phyloP scores from a whole-genome alignment of 2,113 vertebrate genomes.

The Crotalus horridus region DNA sequence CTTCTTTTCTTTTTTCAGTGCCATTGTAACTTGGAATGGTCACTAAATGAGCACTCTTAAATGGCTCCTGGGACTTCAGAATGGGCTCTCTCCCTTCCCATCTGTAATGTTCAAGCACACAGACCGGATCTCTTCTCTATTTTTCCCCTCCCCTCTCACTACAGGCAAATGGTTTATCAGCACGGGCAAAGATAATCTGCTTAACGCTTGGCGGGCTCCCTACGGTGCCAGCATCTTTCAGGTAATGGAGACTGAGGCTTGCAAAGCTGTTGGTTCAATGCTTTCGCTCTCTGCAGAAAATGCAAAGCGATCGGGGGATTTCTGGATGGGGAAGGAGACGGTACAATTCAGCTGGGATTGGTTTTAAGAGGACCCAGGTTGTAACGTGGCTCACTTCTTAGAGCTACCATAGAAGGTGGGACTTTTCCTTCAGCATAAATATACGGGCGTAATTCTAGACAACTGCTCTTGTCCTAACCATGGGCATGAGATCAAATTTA shows the following conservation, averaged over 20 bases:
- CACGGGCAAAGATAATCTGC: slow-evolving; percentile 80
- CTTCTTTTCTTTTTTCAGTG: too few species aligned
- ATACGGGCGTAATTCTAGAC: neutral
- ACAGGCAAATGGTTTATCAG: slow-evolving; percentile 89
- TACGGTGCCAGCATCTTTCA: slow-evolving; percentile 80
- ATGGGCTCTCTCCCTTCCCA: neutral
- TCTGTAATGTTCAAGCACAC: neutral
- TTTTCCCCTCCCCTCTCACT: neutral
- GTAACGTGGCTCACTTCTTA: neutral
- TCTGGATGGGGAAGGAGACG: neutral
- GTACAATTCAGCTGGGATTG: neutral
- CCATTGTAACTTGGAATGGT: neutral
- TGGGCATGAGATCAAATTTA: neutral
- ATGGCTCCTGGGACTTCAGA: neutral
- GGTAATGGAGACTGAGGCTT: slow-evolving; percentile 56
- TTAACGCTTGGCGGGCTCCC: slow-evolving; percentile 80
- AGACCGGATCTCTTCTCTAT: neutral
- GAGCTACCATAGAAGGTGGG: neutral
- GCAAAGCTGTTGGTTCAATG: neutral
- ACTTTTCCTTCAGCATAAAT: neutral
- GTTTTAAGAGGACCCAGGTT: neutral
- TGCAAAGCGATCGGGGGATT: neutral
- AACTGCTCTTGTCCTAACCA: neutral
- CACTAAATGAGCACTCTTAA: neutral
- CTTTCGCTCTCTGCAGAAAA: neutral